phyloP scores from a whole-genome alignment of 2,797 vertebrate species.

The Varecia variegata region DNA sequence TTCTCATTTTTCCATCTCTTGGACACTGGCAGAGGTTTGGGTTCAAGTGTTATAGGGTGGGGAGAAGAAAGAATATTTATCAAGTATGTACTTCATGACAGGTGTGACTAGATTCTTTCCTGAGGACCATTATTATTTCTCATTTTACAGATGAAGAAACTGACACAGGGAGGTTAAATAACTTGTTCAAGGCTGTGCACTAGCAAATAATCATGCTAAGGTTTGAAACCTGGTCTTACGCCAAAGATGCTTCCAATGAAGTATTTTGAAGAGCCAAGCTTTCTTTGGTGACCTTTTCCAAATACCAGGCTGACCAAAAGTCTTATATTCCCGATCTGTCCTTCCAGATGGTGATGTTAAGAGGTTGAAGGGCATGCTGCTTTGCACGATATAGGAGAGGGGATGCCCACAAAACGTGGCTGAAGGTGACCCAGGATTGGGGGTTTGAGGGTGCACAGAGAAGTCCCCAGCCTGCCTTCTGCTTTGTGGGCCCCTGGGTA shows the following conservation, averaged over 20 bases:
- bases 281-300: conserved; percentile 76
- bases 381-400: neutral
- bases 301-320: conserved; percentile 11
- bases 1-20: neutral
- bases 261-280: conserved; percentile 59
- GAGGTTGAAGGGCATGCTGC: neutral
- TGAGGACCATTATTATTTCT: neutral
- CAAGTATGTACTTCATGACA: neutral
- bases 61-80: neutral
- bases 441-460: neutral
- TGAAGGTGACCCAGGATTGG: neutral
- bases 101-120: neutral
- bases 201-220: neutral
- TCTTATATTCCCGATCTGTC: conserved; percentile 46
- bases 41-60: neutral
- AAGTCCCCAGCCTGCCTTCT: neutral
- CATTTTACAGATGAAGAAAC: conserved; percentile 20
- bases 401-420: neutral
- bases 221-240: conserved; percentile 28
- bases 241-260: conserved; percentile 13
- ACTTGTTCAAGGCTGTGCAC: neutral
- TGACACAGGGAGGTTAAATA: neutral
- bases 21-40: conserved; percentile 1
- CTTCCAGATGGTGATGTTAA: neutral
- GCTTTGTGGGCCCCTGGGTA: neutral